Evolutionary conservation across 2,113 vertebrate species (phyloP), one percentile per base, ranked within the genome.

Genomic region (Ptilonorhynchus violaceus): DNA sequence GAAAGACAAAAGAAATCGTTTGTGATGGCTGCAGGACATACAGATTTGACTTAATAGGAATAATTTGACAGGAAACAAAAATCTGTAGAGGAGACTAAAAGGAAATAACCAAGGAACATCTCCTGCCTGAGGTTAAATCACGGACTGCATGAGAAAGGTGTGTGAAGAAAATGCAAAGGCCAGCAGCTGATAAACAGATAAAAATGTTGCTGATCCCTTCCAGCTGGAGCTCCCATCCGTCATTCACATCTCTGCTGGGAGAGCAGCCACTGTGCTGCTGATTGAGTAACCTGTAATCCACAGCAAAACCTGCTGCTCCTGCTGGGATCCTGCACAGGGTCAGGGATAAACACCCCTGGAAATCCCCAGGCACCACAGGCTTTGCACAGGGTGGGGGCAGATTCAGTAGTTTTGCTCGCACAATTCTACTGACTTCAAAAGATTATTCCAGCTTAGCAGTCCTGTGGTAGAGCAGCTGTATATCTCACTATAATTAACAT

Each of bases 401-500:
- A 91, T 58, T 44, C 87, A 22, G n/a, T 27, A 88, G 52, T 67
- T 82, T 37, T 52, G 44, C 77, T 93, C 89, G 87, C 53, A 64
- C 42, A 58, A 56, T 53, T 25, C 60, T 84, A 3, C 49, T 53
- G 60, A 41, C 20, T 87, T 60, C 60, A 75, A 72, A 73, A 58
- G 79, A 81, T 92, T 72, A 60, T 75, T 87, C 28, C 1, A 1
- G 20, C 12, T 91, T 94, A 92, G 89, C 23, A 60, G 60, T 52
- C 25, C 39, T 84, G 79, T 39, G 76, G 91, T 64, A 81, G 30
- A 75, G 64, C 95, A 85, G 72, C 52, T 4, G 4, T 77, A 84
- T 75, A 47, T 83, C 76, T 80, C 23, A 68, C 73, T 31, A 53
- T 72, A 92, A 94, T 96, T 95, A 95, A 72, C 83, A 85, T 96